Base-by-base conservation (phyloP, 2,888 invertebrate genomes). In the Smittia sp. region DNA sequence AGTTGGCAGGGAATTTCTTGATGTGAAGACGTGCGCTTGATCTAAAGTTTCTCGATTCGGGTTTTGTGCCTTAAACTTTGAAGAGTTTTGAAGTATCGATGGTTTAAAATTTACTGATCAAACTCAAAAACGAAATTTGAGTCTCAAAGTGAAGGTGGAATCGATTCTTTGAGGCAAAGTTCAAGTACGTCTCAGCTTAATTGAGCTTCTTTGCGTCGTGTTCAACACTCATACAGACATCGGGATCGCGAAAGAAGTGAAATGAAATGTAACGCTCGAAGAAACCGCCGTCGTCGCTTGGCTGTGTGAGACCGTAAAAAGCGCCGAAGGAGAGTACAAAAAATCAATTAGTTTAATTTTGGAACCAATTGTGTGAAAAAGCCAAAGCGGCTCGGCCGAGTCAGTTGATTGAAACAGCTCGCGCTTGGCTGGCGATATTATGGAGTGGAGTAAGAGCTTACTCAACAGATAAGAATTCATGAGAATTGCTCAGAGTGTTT, bases 311-410 rank as follows among this genome's bases (percentile, higher is more conserved):
- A 22, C 13, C 24, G 24, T 58, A 58, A 32, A 32, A 32, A 32
- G 32, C 20, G 52, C 58, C 3, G 9, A 63, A 15, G 22, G 38
- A 32, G 20, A 66, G 11, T 20, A 67, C 15, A 32, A 27, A 68
- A 68, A 68, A 68, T 68, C 68, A 68, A 68, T 68, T 67, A 46
- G 46, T 46, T 46, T 68, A 68, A 68, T 41, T 68, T 67, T 67
- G 67, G 67, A 67, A 67, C 67, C 38, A 67, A 67, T 68, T 68
- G 15, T 68, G 22, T 66, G 38, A 46, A 15, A 46, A 46, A 13
- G 46, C 46, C 3, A 11, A 46, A 46, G 15, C 46, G 11, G n/a
- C n/a, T 46, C n/a, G 46, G n/a, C n/a, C 46, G 46, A 46, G 15
- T 13, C n/a, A 46, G 46, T 46, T 46, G n/a, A n/a, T n/a, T n/a